Evolutionary conservation across 1,140 invertebrate species (phyloP).

Genomic region (Cylas formicarius): DNA sequence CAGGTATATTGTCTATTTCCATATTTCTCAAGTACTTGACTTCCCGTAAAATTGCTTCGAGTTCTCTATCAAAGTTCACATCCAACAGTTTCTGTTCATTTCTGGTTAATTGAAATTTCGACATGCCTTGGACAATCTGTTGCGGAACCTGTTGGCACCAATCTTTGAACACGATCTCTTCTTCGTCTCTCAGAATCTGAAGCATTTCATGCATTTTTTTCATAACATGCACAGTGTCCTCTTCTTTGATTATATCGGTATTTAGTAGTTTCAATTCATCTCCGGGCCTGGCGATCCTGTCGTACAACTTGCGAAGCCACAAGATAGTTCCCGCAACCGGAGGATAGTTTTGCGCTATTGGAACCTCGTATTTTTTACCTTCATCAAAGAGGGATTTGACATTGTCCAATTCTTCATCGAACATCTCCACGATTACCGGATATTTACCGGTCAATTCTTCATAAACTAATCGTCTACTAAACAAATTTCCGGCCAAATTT

Average conservation of each 20-base stretch:
- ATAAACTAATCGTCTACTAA: conserved; percentile 64
- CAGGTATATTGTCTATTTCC: conserved; percentile 46
- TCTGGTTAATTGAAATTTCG: conserved; percentile 38
- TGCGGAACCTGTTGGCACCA: conserved; percentile 40
- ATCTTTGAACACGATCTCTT: conserved; percentile 35
- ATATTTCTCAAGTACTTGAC: conserved; percentile 57
- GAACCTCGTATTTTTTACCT: conserved; percentile 44
- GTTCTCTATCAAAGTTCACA: conserved; percentile 46
- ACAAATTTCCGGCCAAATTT: conserved; percentile 63
- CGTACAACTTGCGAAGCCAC: conserved; percentile 61
- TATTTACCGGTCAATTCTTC: conserved; percentile 57
- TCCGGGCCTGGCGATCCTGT: conserved; percentile 55
- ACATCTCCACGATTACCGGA: conserved; percentile 47
- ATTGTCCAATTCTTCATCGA: conserved; percentile 58
- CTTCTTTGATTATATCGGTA: conserved; percentile 40
- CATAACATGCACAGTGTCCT: conserved; percentile 33
- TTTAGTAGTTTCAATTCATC: conserved; percentile 50
- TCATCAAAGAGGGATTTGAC: conserved; percentile 53
- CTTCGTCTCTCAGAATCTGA: conserved; percentile 33
- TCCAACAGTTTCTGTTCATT: conserved; percentile 19
- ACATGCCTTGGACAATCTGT: conserved; percentile 37
- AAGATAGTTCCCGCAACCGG: conserved; percentile 63
- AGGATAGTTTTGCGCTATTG: conserved; percentile 63
- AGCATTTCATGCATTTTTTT: conserved; percentile 42
- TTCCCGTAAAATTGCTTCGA: conserved; percentile 52